Evolutionary conservation across 2,888 invertebrate genomes (phyloP).

Genomic region (Eremobia ochroleuca): DNA sequence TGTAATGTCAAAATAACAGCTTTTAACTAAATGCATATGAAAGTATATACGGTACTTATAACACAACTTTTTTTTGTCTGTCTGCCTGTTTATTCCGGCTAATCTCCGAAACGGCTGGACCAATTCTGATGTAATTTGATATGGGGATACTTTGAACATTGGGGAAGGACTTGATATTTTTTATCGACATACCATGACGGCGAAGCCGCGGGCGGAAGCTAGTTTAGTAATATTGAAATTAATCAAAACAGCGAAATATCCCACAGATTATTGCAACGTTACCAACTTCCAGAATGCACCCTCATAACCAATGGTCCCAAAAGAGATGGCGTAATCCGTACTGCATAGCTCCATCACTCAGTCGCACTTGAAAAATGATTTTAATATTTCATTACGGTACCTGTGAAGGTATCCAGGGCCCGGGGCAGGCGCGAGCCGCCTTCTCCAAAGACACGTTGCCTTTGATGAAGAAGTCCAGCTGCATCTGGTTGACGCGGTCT

Average conservation of each 20-base stretch:
- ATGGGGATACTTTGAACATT: neutral
- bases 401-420: constrained; percentile 93
- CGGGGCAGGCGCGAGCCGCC: constrained; percentile 92
- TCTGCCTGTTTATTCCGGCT: too few species aligned
- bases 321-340: neutral
- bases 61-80: too few species aligned
- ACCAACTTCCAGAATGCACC: too few species aligned
- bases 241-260: neutral
- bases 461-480: constrained; percentile 98
- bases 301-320: neutral
- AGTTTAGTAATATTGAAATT: neutral
- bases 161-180: neutral
- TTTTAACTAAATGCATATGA: neutral
- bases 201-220: neutral
- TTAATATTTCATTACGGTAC: constrained; percentile 56
- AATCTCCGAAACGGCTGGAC: neutral
- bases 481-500: constrained; percentile 91
- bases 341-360: neutral
- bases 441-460: constrained; percentile 95
- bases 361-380: neutral
- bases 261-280: neutral
- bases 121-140: neutral
- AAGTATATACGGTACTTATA: neutral
- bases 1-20: neutral
- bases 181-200: neutral